Evolutionary conservation across 2,888 invertebrate species (phyloP).

Genomic region (Ectemnius cavifrons): DNA sequence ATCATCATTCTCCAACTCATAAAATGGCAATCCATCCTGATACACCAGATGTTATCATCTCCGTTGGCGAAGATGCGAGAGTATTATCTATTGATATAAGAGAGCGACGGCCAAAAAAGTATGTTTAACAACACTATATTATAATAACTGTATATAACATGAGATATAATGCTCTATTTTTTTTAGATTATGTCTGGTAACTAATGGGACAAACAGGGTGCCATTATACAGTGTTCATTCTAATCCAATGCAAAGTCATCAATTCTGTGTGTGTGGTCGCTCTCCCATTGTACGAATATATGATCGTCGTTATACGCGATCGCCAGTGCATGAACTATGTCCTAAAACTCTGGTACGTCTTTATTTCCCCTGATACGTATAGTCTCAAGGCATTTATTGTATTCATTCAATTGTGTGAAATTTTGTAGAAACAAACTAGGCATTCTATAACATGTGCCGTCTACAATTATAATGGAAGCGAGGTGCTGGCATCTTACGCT

Average conservation of each 20-base stretch:
- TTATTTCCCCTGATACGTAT: too few relatives aligned
- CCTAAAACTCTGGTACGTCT: conserved; percentile 46
- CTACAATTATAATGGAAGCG: conserved; percentile 94
- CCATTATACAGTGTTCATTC: conserved; percentile 93
- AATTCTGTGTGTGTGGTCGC: conserved; percentile 91
- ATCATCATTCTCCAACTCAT: conserved; percentile 89
- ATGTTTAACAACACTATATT: conserved; percentile 55
- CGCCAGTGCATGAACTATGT: conserved; percentile 77
- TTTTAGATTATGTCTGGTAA: conserved; percentile 81
- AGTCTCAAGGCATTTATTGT: too few relatives aligned
- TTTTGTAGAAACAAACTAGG: too few relatives aligned
- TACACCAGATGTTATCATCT: conserved; percentile 88
- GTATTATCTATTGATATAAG: conserved; percentile 91
- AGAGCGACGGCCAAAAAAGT: conserved; percentile 83
- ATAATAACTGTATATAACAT: not conserved
- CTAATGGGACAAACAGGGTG: conserved; percentile 81
- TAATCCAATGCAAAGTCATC: conserved; percentile 87
- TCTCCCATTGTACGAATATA: conserved; percentile 89
- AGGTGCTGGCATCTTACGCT: conserved; percentile 95
- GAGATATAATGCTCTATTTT: conserved; percentile 1
- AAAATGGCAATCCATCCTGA: conserved; percentile 89
- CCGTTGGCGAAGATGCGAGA: conserved; percentile 93
- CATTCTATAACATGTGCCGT: conserved; percentile 90
- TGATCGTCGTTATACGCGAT: conserved; percentile 82
- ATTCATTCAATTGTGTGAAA: too few relatives aligned